These are phyloP conservation scores for Phaenicophaeus curvirostris DNA, from an alignment of 2,797 vertebrate species.

Conservation along the genomic window DNA sequence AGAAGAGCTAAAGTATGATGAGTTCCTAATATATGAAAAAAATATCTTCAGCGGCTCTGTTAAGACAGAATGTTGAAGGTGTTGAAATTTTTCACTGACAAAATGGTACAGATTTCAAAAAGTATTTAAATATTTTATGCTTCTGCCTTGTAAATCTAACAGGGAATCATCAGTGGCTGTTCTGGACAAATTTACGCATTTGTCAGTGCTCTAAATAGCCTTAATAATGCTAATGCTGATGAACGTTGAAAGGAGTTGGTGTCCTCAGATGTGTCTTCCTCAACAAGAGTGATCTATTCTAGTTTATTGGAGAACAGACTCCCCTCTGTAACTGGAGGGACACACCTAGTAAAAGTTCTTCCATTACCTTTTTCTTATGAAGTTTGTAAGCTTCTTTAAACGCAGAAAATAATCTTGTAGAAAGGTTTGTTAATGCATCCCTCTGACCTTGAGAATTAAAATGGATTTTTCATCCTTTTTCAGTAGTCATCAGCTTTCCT, in stretches of 20 bases:
- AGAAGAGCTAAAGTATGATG: conserved; percentile 8
- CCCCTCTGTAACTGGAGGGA: not conserved
- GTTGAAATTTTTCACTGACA: conserved; percentile 32
- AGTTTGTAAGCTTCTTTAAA: not conserved
- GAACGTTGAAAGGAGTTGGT: not conserved
- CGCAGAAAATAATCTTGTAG: not conserved
- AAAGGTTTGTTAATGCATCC: conserved; percentile 21
- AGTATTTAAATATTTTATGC: conserved; percentile 40
- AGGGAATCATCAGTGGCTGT: not conserved
- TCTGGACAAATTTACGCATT: not conserved
- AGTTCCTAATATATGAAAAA: not conserved
- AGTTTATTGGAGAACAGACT: not conserved
- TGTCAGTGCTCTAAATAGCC: not conserved
- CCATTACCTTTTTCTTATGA: not conserved
- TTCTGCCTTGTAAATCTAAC: conserved; percentile 17
- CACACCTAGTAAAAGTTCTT: not conserved
- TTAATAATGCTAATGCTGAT: not conserved
- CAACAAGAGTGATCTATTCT: not conserved
- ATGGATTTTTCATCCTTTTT: conserved; percentile 66
- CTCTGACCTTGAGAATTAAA: conserved; percentile 46
- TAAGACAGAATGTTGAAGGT: conserved; percentile 34
- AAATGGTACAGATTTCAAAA: conserved; percentile 32
- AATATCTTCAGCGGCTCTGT: conserved; percentile 18
- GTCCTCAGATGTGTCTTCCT: not conserved
- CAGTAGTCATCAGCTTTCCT: conserved; percentile 69